These are phyloP conservation scores for Gymnopithys bicolor DNA, from an alignment of 2,797 vertebrate species.

Conservation along the genomic window DNA sequence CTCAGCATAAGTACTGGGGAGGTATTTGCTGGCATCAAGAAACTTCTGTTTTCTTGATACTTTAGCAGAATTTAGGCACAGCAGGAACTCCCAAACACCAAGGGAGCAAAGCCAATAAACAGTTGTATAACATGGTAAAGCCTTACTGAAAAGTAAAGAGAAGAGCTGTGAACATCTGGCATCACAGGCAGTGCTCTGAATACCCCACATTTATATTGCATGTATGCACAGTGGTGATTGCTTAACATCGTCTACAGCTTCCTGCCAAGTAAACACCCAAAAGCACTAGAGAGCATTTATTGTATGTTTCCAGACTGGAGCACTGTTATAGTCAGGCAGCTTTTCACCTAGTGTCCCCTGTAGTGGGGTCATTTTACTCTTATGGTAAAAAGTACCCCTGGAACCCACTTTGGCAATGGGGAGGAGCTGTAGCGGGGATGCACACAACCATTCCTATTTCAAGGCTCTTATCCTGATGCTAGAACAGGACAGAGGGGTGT, in stretches of 20 bases:
- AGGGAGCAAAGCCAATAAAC: background rate
- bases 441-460: background rate
- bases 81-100: background rate
- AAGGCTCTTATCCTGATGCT: background rate
- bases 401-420: background rate
- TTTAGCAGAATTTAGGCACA: background rate
- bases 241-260: background rate
- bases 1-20: background rate
- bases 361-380: background rate
- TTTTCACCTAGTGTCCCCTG: background rate
- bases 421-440: background rate
- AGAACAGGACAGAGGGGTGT: background rate
- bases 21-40: background rate
- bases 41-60: background rate
- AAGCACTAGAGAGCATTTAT: background rate
- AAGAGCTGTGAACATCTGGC: conserved; percentile 26
- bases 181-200: background rate
- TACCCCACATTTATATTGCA: background rate
- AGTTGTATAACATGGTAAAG: background rate
- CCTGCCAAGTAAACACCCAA: conserved; percentile 18
- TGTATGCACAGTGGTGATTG: background rate
- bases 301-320: background rate
- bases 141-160: background rate
- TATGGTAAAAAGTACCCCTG: background rate
- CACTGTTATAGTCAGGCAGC: background rate